Evolutionary conservation across 2,113 vertebrate genomes (phyloP).

Genomic region (Chlorodrepanis virens): DNA sequence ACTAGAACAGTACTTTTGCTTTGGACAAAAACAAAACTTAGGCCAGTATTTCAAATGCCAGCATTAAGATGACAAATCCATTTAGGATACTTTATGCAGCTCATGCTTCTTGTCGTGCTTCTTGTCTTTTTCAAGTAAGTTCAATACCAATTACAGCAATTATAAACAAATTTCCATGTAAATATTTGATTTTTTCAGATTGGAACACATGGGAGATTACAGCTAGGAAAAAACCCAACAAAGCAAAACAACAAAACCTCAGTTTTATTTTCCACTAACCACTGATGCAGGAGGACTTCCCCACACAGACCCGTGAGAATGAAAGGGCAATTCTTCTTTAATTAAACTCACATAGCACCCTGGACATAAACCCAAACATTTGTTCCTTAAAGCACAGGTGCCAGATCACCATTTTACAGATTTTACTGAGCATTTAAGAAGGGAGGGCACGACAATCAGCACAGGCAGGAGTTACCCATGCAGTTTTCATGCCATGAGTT

Average conservation of each 20-base stretch:
- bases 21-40: not conserved
- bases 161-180: not conserved
- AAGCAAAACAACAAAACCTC: not conserved
- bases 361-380: not conserved
- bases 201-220: not conserved
- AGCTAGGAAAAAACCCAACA: not conserved
- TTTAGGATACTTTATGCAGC: not conserved
- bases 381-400: not conserved
- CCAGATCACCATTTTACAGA: not conserved
- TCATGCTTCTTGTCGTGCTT: not conserved
- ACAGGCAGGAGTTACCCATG: not conserved
- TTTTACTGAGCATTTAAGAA: not conserved
- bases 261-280: not conserved
- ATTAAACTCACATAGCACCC: rapidly evolving
- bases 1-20: not conserved
- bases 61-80: not conserved
- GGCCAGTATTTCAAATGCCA: not conserved
- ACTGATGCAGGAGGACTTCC: not conserved
- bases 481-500: not conserved
- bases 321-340: not conserved
- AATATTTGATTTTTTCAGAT: not conserved
- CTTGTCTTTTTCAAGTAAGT: not conserved
- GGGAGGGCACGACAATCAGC: not conserved
- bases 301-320: not conserved
- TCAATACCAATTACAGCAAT: not conserved